A percentile compares a stretch with the other conserved stretches of the same genome.
phyloP scores from a whole-genome alignment of 2,888 invertebrate species.

The Corythucha ciliata region DNA sequence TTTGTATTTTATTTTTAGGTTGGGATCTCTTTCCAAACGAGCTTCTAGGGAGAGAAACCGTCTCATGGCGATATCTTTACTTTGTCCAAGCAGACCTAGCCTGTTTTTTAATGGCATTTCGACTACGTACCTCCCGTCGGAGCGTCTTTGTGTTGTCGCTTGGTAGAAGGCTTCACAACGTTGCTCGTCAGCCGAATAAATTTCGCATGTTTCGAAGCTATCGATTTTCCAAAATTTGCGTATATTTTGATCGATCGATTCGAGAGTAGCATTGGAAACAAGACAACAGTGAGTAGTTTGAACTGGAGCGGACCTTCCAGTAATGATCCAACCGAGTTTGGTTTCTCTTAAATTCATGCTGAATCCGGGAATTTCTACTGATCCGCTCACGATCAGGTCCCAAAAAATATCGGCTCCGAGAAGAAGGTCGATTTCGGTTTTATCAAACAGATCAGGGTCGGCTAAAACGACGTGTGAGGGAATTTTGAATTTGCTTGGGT shows the following conservation, averaged over 20 bases:
- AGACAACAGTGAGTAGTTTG: constrained; percentile 3
- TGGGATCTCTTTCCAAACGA: constrained; percentile 1
- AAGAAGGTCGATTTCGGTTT: constrained; percentile 29
- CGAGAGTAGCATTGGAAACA: constrained; percentile 1
- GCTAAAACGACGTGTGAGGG: constrained; percentile 30
- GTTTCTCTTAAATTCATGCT: constrained; percentile 24
- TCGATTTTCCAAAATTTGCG: constrained; percentile 21
- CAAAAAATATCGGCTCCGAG: constrained; percentile 30
- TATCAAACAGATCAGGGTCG: constrained; percentile 28
- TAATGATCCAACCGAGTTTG: constrained; percentile 30
- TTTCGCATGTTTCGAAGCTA: neutral
- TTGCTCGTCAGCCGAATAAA: constrained; percentile 8
- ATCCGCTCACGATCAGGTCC: constrained; percentile 25
- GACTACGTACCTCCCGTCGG: constrained; percentile 13
- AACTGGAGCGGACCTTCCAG: constrained; percentile 15
- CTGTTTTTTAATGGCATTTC: constrained; percentile 16
- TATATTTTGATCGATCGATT: constrained; percentile 13
- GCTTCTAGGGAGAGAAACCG: constrained; percentile 16
- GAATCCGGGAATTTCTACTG: constrained; percentile 11
- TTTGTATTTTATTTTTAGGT: constrained; percentile 8
- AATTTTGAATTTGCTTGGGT: constrained; percentile 24
- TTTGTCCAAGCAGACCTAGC: constrained; percentile 5
- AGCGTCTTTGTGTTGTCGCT: neutral
- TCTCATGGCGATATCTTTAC: constrained; percentile 16
- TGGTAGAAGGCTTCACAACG: constrained; percentile 7